Evolutionary conservation across 2,113 vertebrate genomes (phyloP), one percentile per base, ranked within the genome.

Genomic region (Cebus imitator): DNA sequence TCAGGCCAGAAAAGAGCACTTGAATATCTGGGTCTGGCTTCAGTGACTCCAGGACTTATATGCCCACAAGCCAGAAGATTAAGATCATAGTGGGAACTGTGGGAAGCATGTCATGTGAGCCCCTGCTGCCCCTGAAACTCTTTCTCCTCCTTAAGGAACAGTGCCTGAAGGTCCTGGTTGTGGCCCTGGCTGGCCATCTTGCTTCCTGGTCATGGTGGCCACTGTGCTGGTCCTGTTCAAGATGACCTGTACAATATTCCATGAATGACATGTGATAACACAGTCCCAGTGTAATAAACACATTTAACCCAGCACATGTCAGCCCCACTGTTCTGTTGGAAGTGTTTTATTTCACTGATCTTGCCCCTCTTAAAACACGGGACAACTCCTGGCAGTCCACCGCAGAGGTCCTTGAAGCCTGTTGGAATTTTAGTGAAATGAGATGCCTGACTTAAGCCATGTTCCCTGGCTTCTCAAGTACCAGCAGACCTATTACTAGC

Each of bases 221-320:
- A 0, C 21, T 14, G 20, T 1, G 7, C 25, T 2, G 16, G 20
- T 50, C 3, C 40, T 37, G 1, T 14, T 66, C 72, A 48, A 40
- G 57, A 45, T 20, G 35, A 70, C 43, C 58, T 84, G 5, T 52
- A 43, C 12, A 16, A 68, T 66, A 35, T 20, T 52, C 73, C 12
- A 25, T 20, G 43, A 64, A n/a, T 17, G 79, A 23, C 61, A 64
- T 2, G 2, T 64, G 61, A 64, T 48, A 78, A 6, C 50, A 16
- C 58, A 30, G 52, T 61, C 87, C 52, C 40, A 14, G 5, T 12
- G 5, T 40, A 43, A 81, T 23, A 55, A 64, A 12, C 4, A 11
- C 27, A 8, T 37, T 23, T 52, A 70, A 68, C 48, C 61, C 21
- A 45, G 78, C 72, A 64, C 23, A 11, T 3, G 1, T 2, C 8